Evolutionary conservation across 2,113 vertebrate genomes (phyloP).

Genomic region (Paraplagusia blochii): DNA sequence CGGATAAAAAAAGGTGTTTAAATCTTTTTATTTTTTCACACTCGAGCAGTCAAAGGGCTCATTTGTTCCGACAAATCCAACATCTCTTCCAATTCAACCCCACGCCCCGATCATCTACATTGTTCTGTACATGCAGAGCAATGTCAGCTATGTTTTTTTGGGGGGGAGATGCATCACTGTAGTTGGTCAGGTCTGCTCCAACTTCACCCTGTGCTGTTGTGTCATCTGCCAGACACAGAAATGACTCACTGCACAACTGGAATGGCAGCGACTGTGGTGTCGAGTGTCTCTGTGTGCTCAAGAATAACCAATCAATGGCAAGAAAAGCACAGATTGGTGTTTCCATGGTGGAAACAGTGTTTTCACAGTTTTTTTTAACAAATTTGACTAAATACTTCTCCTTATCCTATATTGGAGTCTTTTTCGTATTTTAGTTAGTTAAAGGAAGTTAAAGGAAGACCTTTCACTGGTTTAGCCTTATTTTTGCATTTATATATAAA

Average conservation of each 20-base stretch:
- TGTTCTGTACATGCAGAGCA: constrained; percentile 60
- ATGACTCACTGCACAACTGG: constrained; percentile 73
- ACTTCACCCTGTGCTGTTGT: constrained; percentile 51
- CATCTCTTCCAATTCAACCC: constrained; percentile 60
- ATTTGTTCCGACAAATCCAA: constrained; percentile 19
- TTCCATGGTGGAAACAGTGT: constrained; percentile 29
- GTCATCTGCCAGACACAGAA: constrained; percentile 54
- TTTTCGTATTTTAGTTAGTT: too few relatives aligned
- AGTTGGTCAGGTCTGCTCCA: constrained; percentile 48
- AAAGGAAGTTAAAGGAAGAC: too few relatives aligned
- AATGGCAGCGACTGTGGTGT: constrained; percentile 57
- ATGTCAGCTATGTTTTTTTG: constrained; percentile 48
- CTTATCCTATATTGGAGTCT: too few relatives aligned
- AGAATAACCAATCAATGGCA: constrained; percentile 74
- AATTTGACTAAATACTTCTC: too few relatives aligned
- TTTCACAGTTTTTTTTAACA: too few relatives aligned
- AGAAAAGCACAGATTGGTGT: constrained; percentile 45
- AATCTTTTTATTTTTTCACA: constrained; percentile 3
- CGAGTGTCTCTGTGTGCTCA: constrained; percentile 59
- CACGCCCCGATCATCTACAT: constrained; percentile 56
- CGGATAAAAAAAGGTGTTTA: not conserved
- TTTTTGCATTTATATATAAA: too few relatives aligned
- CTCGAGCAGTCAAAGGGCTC: not conserved
- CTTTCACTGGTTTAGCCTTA: too few relatives aligned
- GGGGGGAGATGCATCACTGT: constrained; percentile 18